Base-by-base conservation (phyloP, 2,113 vertebrate genomes). In the Cynoglossus semilaevis region DNA sequence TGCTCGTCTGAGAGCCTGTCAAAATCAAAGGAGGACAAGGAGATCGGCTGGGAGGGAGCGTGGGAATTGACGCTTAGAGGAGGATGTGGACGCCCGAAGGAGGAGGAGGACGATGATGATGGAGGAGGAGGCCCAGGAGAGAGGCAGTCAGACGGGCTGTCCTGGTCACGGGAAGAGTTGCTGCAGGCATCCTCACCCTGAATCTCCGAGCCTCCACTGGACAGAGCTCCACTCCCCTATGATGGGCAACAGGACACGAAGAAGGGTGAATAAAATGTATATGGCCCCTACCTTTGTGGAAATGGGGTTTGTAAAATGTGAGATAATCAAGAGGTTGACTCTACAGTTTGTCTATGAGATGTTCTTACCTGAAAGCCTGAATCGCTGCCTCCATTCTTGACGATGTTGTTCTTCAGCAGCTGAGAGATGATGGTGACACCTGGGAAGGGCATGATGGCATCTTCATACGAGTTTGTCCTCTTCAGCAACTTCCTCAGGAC, bases 381-480 rank as follows among this genome's bases (percentile, higher is more conserved):
- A 91, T 99, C 96, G 0, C 91, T 95, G 84, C 94, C 94, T 89
- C 95, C 94, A 62, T 99, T 98, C 94, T 98, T 98, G 72, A 92
- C 96, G 87, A 98, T 94, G 91, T 96, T 99, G 84, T 89, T 99
- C 92, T 98, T 98, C 84, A 99, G 91, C 81, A 99, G 94, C 93
- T 98, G 97, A 74, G 97, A 98, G 91, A 99, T 99, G 75, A 99
- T 98, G 83, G 97, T 98, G 67, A 96, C 94, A 73, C 97, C 95
- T 59, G 96, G 93, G 89, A 98, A 99, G 88, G 95, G 92, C 93
- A 98, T 96, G 83, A 99, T 94, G 89, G 93, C 86, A 72, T 99
- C 97, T 91, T 99, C 96, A 55, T 98, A 99, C 0, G 97, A 97
- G 93, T 96, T 99, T 47, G 96, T 95, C 90, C 95, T 95, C 92